Base-by-base conservation (phyloP, 2,888 invertebrate species). In the Cyaniris semiargus region DNA sequence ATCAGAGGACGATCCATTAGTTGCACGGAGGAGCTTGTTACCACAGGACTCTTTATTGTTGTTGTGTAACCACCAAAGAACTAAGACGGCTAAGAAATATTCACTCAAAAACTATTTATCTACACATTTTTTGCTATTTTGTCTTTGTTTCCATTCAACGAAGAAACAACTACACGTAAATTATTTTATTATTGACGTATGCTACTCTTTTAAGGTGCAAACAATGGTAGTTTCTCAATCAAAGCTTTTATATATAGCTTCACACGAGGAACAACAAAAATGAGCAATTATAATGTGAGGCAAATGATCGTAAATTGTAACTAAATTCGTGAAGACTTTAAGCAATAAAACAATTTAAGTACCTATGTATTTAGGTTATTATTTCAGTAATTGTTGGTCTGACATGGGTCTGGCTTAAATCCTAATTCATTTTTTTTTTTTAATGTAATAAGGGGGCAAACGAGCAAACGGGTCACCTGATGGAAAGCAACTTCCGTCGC, bases 161-260 rank as follows among this genome's bases (percentile, higher is more conserved):
- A 58, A n/a, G 21, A 21, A 58, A 58, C 58, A 58, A 58, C 58
- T 58, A 58, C 58, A 21, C 58, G 58, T 58, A 58, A 58, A 58
- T 58, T 58, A 58, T 8, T 58, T n/a, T n/a, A n/a, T n/a, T n/a
- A n/a, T n/a, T 58, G 21, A 56, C 2, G 56, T 56, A 53, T 18
- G 18, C 18, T 4, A 18, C 53, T 13, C n/a, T 2, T 53, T 23
- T 3, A 21, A 23, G 3, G 23, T 60, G 60, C 60, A 23, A 60
- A 60, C 60, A 60, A 60, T 60, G 13, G 23, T 23, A 56, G 7
- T n/a, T n/a, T 56, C n/a, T 56, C n/a, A 56, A n/a, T 56, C 7
- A 58, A 21, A 23, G 21, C 21, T 21, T 58, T n/a, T n/a, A n/a
- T 58, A n/a, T 6, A n/a, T 58, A 58, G n/a, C 60, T 23, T 60